These are phyloP conservation scores for Cerceris ruficornis DNA, from an alignment of 2,888 invertebrate genomes.

Conservation along the genomic window DNA sequence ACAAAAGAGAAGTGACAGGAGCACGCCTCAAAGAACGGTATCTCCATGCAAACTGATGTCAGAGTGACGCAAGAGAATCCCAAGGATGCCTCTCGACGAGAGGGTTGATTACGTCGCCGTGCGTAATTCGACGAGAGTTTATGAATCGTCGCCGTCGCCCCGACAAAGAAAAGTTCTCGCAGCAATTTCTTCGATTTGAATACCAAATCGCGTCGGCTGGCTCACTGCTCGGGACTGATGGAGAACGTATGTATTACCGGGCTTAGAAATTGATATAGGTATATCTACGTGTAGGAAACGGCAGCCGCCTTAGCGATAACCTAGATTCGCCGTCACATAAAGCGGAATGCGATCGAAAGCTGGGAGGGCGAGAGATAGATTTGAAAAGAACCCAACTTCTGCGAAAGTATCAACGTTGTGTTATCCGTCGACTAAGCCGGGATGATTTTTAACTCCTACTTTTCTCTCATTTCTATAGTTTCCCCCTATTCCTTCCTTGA, in stretches of 20 bases:
- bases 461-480: background rate
- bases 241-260: constrained; percentile 13
- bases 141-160: background rate
- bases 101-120: constrained; percentile 21
- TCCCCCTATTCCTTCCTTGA: too few species aligned
- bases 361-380: constrained; percentile 13
- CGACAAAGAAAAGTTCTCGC: constrained; percentile 7
- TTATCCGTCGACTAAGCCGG: background rate
- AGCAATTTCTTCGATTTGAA: constrained; percentile 49
- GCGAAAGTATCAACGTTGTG: constrained; percentile 23
- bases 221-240: constrained; percentile 1
- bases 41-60: constrained; percentile 12
- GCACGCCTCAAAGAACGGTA: too few species aligned
- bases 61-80: constrained; percentile 24
- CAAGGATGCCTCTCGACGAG: constrained; percentile 22
- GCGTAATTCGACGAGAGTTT: constrained; percentile 14
- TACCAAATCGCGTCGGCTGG: constrained; percentile 28
- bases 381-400: constrained; percentile 25
- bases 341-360: constrained; percentile 57
- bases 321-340: constrained; percentile 61
- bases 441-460: background rate
- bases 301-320: constrained; percentile 59
- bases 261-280: constrained; percentile 32
- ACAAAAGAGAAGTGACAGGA: background rate
- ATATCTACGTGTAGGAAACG: constrained; percentile 4